Percentiles rank a stretch among this genome's conserved stretches.
These are phyloP conservation scores for Mus minutoides DNA, from an alignment of 2,797 vertebrate species.

Conservation along the genomic window DNA sequence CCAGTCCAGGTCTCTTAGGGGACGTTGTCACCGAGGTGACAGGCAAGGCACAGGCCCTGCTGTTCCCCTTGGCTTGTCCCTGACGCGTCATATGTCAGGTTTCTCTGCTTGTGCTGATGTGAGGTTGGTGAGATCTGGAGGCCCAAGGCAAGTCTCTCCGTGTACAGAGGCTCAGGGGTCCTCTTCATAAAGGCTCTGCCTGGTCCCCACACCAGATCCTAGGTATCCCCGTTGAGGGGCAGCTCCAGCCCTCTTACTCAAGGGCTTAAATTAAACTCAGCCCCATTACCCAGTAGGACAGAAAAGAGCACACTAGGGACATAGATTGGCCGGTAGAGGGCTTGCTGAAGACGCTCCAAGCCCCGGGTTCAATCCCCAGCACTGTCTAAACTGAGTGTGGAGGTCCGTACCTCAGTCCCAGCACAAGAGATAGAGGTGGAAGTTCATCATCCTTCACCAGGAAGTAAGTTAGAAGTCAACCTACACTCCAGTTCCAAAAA, in stretches of 20 bases:
- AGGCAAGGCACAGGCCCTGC: accelerated
- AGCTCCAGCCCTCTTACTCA: neutral
- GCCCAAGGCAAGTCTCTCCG: neutral
- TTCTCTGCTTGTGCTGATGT: neutral
- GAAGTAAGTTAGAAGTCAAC: neutral
- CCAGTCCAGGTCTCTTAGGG: conserved; percentile 18
- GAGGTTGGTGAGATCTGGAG: neutral
- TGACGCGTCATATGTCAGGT: neutral
- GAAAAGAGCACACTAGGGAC: neutral
- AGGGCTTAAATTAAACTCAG: neutral
- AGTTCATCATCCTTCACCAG: neutral
- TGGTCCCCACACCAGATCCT: neutral
- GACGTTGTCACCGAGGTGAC: neutral
- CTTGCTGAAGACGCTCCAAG: neutral
- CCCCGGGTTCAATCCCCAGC: neutral
- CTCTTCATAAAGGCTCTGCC: neutral
- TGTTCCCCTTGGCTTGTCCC: neutral
- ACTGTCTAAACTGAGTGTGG: neutral
- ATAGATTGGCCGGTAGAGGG: neutral
- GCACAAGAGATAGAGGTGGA: neutral
- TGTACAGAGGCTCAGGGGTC: neutral
- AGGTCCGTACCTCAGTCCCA: neutral
- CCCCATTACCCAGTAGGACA: neutral
- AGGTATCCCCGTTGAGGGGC: neutral
- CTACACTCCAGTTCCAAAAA: neutral